These are phyloP conservation scores for Zeuzera pyrina DNA, from an alignment of 2,888 invertebrate genomes.

Conservation along the genomic window DNA sequence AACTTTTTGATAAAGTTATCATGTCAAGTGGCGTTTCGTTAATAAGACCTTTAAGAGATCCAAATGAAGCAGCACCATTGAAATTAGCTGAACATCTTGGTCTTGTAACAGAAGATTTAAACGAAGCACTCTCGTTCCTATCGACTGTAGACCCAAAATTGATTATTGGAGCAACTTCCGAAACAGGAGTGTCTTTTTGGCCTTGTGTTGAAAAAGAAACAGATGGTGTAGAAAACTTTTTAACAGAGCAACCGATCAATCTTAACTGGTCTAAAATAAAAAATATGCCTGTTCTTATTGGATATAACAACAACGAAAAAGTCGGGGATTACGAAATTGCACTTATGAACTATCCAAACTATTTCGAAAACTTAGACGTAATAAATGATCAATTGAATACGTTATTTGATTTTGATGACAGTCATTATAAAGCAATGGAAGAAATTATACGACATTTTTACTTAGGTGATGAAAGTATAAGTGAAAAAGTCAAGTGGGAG, in stretches of 20 bases:
- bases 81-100: constrained; percentile 33
- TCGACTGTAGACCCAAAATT: constrained; percentile 17
- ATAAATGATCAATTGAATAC: constrained; percentile 4
- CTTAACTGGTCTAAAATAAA: constrained; percentile 26
- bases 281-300: constrained; percentile 27
- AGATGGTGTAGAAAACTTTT: constrained; percentile 28
- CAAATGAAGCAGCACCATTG: constrained; percentile 25
- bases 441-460: constrained; percentile 19
- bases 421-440: constrained; percentile 16
- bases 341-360: neutral
- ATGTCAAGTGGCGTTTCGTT: constrained; percentile 36
- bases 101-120: constrained; percentile 15
- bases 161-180: constrained; percentile 23
- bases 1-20: constrained; percentile 34
- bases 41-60: constrained; percentile 23
- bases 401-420: constrained; percentile 14
- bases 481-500: constrained; percentile 22
- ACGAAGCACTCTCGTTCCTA: constrained; percentile 27
- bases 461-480: constrained; percentile 17
- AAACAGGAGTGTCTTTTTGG: constrained; percentile 21
- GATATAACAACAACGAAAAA: constrained; percentile 8
- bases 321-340: constrained; percentile 1
- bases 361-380: constrained; percentile 5
- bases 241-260: constrained; percentile 28
- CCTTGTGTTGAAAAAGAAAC: constrained; percentile 38